These are phyloP conservation scores for Dicrurus megarhynchus DNA, from an alignment of 2,113 vertebrate species.

Conservation along the genomic window DNA sequence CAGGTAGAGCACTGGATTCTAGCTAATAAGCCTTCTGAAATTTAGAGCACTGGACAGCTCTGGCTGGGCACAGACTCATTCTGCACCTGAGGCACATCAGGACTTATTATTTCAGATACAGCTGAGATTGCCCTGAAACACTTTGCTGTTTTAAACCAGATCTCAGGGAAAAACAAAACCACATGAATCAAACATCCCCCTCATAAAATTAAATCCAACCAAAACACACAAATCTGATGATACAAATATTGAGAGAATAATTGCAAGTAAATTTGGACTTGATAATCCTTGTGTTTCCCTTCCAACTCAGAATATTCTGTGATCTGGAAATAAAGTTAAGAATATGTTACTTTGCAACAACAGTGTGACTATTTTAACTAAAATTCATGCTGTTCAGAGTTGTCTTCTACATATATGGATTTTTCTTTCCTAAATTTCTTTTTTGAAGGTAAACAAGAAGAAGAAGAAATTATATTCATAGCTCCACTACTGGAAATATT, in stretches of 20 bases:
- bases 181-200: accelerated
- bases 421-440: neutral
- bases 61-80: neutral
- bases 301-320: neutral
- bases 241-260: neutral
- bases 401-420: neutral
- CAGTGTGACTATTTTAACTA: neutral
- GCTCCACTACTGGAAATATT: neutral
- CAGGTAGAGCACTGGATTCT: neutral
- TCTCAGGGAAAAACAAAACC: neutral
- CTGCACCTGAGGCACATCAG: neutral
- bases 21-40: neutral
- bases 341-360: neutral
- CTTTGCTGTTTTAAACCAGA: neutral
- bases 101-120: neutral
- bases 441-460: neutral
- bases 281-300: neutral
- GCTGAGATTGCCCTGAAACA: neutral
- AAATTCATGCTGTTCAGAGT: neutral
- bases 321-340: neutral
- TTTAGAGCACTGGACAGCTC: neutral
- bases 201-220: neutral
- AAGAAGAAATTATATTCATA: neutral
- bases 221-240: neutral
- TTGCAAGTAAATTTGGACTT: neutral